Conservation (phyloP, 2,888 invertebrate species). For the Chaetogeoica ovagalla region DNA sequence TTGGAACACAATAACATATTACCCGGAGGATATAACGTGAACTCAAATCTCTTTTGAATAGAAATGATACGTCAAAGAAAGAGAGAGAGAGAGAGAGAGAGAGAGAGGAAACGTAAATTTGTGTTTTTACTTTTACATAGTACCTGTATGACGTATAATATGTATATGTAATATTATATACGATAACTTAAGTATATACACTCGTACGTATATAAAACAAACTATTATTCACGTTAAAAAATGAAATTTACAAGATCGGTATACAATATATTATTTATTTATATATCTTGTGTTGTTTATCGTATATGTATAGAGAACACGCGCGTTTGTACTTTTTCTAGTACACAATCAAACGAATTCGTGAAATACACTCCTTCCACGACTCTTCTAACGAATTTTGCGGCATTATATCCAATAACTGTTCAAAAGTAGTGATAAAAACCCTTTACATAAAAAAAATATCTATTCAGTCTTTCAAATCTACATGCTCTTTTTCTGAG, state of each 20-base stretch:
- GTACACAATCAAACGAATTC: no score
- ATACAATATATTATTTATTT: background rate
- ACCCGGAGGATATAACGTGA: background rate
- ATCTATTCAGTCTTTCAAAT: no score
- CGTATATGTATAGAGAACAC: background rate
- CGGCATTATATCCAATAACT: no score
- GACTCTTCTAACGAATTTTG: no score
- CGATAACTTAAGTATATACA: background rate
- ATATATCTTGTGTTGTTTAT: background rate
- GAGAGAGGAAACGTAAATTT: background rate
- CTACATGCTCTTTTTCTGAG: no score
- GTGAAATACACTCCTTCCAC: no score
- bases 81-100: background rate
- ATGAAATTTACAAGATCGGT: background rate
- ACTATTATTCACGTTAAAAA: background rate
- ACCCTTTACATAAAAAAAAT: no score
- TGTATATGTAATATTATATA: background rate
- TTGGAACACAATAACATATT: slow-evolving; percentile 29
- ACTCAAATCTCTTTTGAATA: slow-evolving; percentile 7
- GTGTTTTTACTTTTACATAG: background rate
- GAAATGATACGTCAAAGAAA: background rate
- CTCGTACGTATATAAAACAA: background rate
- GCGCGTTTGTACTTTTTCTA: background rate
- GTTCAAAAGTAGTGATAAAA: no score
- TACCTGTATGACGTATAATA: background rate